phyloP scores from a whole-genome alignment of 2,888 invertebrate species.

The Morpho deidamia region DNA sequence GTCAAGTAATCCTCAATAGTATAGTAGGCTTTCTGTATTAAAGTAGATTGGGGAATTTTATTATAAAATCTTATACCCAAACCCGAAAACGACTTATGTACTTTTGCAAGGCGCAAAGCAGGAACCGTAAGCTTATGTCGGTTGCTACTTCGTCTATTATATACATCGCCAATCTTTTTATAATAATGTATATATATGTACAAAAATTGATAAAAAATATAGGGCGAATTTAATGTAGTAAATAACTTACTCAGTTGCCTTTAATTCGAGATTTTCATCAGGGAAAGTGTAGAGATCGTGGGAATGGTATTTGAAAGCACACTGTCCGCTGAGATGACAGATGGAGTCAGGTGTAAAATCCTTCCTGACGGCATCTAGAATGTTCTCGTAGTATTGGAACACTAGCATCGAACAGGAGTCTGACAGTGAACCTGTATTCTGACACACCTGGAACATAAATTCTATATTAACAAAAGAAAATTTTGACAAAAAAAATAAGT shows the following conservation, averaged over 20 bases:
- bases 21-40: too few relatives aligned
- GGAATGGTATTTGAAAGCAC: constrained; percentile 81
- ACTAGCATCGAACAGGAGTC: constrained; percentile 89
- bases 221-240: neutral
- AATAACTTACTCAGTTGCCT: constrained; percentile 69
- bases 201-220: neutral
- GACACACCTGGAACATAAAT: constrained; percentile 73
- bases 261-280: constrained; percentile 74
- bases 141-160: too few relatives aligned
- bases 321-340: constrained; percentile 88
- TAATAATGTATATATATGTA: too few relatives aligned
- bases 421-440: constrained; percentile 83
- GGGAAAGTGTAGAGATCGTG: constrained; percentile 79
- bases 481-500: too few relatives aligned
- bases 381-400: constrained; percentile 84
- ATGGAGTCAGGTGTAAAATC: constrained; percentile 81
- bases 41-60: too few relatives aligned
- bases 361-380: constrained; percentile 80
- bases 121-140: too few relatives aligned
- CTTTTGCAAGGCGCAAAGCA: too few relatives aligned
- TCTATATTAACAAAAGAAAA: too few relatives aligned
- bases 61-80: too few relatives aligned
- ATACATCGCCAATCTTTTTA: too few relatives aligned
- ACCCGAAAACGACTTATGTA: too few relatives aligned
- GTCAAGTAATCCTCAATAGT: too few relatives aligned